A percentile compares a stretch with the other conserved stretches of the same genome.
These are phyloP conservation scores for Sardina pilchardus DNA, from an alignment of 2,113 vertebrate genomes.

Conservation along the genomic window DNA sequence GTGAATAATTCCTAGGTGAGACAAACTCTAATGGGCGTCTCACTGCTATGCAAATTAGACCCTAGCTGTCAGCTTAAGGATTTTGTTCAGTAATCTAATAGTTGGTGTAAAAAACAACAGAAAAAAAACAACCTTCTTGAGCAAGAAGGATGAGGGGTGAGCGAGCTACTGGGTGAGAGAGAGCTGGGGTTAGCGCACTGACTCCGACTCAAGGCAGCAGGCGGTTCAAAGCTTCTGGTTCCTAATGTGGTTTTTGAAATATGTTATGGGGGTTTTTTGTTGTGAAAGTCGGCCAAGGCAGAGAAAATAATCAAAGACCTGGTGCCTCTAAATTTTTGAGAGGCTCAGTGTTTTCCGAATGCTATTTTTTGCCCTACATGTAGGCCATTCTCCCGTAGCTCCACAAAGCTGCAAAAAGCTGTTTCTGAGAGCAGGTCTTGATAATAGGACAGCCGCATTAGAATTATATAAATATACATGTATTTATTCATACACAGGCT, in stretches of 20 bases:
- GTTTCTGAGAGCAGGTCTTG: neutral
- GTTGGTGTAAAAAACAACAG: no score
- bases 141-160: neutral
- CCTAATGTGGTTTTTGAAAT: neutral
- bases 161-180: neutral
- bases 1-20: constrained; percentile 27
- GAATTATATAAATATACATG: neutral
- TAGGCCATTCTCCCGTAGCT: constrained; percentile 6
- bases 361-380: constrained; percentile 7
- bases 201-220: neutral
- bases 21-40: constrained; percentile 33
- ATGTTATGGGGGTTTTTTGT: neutral
- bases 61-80: constrained; percentile 40
- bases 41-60: constrained; percentile 35
- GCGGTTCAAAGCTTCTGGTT: neutral
- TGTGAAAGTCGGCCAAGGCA: constrained; percentile 8
- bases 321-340: neutral
- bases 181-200: neutral
- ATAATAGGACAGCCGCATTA: neutral
- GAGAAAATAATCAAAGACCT: neutral
- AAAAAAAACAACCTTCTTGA: neutral
- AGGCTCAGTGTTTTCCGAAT: constrained; percentile 1
- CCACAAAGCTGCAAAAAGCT: constrained; percentile 14
- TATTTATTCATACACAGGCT: neutral
- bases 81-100: constrained; percentile 23